Evolutionary conservation across 2,113 vertebrate genomes (phyloP).

Genomic region (Takifugu bimaculatus): DNA sequence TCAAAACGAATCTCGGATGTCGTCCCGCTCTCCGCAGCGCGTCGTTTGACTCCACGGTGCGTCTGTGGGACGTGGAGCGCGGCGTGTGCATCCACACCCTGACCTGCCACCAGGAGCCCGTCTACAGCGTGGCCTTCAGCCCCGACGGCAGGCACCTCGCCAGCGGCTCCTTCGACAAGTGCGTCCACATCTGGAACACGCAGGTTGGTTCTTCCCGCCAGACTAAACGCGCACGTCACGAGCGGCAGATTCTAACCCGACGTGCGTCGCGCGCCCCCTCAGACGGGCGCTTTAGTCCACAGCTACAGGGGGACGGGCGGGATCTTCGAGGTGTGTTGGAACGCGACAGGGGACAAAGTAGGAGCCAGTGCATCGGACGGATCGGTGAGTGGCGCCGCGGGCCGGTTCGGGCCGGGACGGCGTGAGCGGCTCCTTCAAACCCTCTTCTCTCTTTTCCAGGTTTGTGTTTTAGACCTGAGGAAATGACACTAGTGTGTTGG

Average conservation of each 20-base stretch:
- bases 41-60: slow-evolving; percentile 97
- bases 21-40: slow-evolving; percentile 73
- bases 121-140: slow-evolving; percentile 99
- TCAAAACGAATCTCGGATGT: no score
- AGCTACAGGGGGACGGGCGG: slow-evolving; percentile 99
- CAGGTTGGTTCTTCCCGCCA: slow-evolving; percentile 77
- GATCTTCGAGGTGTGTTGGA: slow-evolving; percentile 99
- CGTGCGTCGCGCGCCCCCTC: slow-evolving; percentile 11
- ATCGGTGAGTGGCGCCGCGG: slow-evolving; percentile 86
- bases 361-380: slow-evolving; percentile 99
- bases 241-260: no score
- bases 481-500: slow-evolving; percentile 89
- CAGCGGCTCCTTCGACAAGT: slow-evolving; percentile 99
- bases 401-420: no score
- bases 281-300: slow-evolving; percentile 99
- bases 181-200: slow-evolving; percentile 99
- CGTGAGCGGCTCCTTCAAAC: neutral
- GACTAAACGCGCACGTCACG: neutral
- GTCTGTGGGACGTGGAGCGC: slow-evolving; percentile 98
- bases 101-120: slow-evolving; percentile 98
- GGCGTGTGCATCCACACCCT: slow-evolving; percentile 98
- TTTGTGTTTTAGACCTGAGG: slow-evolving; percentile 98
- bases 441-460: slow-evolving; percentile 68
- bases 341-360: slow-evolving; percentile 98
- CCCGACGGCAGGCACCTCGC: slow-evolving; percentile 96